Percentiles rank a stretch among this genome's conserved stretches.
Evolutionary conservation across 2,888 invertebrate genomes (phyloP).

Genomic region (Synergus itoensis): DNA sequence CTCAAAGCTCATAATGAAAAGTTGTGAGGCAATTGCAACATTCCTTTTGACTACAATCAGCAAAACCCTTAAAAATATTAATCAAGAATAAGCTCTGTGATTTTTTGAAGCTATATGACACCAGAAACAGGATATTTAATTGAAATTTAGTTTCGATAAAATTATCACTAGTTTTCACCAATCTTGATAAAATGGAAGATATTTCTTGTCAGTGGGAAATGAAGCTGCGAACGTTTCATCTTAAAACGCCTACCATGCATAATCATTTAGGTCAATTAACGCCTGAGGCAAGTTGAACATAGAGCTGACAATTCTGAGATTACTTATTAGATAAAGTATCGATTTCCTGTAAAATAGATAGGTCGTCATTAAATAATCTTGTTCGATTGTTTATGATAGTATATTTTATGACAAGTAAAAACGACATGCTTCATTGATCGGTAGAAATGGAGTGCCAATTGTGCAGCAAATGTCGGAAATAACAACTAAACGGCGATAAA

Average conservation of each 20-base stretch:
- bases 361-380: too few species aligned
- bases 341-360: background rate
- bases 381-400: too few species aligned
- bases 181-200: background rate
- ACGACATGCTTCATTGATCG: too few species aligned
- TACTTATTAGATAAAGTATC: background rate
- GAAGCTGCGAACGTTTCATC: background rate
- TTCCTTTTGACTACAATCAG: too few species aligned
- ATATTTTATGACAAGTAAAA: too few species aligned
- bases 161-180: background rate
- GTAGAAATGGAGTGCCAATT: too few species aligned
- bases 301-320: background rate
- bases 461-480: too few species aligned
- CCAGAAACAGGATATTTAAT: background rate
- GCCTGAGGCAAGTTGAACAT: background rate
- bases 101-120: too few species aligned
- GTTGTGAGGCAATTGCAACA: background rate
- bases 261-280: background rate
- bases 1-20: too few species aligned
- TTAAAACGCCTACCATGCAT: background rate
- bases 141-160: background rate
- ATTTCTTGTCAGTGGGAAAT: background rate
- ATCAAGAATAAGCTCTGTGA: too few species aligned
- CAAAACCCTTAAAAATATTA: too few species aligned
- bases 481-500: too few species aligned